Percentiles rank a stretch among this genome's conserved stretches.
These are phyloP conservation scores for Ectemnius continuus DNA, from an alignment of 2,888 invertebrate genomes.

Conservation along the genomic window DNA sequence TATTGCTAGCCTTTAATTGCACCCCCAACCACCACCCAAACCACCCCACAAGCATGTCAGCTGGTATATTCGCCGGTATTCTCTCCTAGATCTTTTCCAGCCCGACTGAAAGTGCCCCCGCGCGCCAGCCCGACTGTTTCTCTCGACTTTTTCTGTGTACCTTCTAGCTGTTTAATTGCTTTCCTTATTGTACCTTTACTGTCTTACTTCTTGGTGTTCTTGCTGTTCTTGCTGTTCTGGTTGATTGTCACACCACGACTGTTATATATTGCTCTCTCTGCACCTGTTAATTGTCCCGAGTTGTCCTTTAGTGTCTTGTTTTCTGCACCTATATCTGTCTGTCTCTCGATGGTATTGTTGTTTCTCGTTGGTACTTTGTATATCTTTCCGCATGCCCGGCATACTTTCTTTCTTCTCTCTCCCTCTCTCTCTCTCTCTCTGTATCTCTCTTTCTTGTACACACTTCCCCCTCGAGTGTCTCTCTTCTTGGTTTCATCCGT, in stretches of 20 bases:
- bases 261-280: too few species aligned
- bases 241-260: too few species aligned
- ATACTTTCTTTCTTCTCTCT: slow-evolving; percentile 5
- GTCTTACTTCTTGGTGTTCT: background rate
- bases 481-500: background rate
- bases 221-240: background rate
- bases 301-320: too few species aligned
- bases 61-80: too few species aligned
- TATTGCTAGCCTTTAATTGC: too few species aligned
- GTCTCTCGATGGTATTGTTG: background rate
- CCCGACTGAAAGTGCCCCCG: too few species aligned
- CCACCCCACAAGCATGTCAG: too few species aligned
- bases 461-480: background rate
- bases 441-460: background rate
- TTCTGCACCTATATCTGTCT: too few species aligned
- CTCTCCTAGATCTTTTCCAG: too few species aligned
- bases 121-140: background rate
- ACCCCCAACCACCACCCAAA: too few species aligned
- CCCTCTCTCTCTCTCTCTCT: slow-evolving; percentile 13
- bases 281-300: too few species aligned
- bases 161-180: background rate
- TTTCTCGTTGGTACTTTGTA: background rate
- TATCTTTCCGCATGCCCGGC: background rate
- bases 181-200: background rate
- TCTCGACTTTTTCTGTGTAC: background rate